These are phyloP conservation scores for Circaetus cinerascens DNA, from an alignment of 2,113 vertebrate genomes.

Conservation along the genomic window DNA sequence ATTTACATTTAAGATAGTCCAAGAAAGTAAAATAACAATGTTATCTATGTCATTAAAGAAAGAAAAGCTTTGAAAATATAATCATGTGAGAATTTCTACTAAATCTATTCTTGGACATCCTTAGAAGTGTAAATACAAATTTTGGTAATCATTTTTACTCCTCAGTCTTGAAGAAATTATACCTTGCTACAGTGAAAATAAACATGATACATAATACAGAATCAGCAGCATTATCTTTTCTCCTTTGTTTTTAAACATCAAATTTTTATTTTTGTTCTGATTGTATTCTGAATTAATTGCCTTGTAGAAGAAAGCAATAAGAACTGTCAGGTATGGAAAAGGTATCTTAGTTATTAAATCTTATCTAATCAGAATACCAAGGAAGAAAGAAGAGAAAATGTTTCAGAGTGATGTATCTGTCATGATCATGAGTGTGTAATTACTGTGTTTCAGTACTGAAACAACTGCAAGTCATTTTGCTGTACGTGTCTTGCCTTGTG, in stretches of 20 bases:
- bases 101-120: background rate
- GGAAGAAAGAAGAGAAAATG: background rate
- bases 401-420: background rate
- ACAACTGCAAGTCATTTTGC: background rate
- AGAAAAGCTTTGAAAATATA: background rate
- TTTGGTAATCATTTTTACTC: background rate
- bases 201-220: background rate
- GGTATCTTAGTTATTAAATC: background rate
- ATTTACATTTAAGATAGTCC: background rate
- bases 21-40: background rate
- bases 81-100: background rate
- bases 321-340: background rate
- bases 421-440: background rate
- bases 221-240: background rate
- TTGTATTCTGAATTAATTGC: background rate
- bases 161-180: background rate
- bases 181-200: background rate
- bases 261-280: background rate
- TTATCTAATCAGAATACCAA: background rate
- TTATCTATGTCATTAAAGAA: background rate
- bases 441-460: background rate
- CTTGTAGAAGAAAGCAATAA: background rate
- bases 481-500: background rate
- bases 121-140: background rate
- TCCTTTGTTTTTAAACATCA: background rate